phyloP scores from a whole-genome alignment of 2,113 vertebrate species.

The Rallus limicola region DNA sequence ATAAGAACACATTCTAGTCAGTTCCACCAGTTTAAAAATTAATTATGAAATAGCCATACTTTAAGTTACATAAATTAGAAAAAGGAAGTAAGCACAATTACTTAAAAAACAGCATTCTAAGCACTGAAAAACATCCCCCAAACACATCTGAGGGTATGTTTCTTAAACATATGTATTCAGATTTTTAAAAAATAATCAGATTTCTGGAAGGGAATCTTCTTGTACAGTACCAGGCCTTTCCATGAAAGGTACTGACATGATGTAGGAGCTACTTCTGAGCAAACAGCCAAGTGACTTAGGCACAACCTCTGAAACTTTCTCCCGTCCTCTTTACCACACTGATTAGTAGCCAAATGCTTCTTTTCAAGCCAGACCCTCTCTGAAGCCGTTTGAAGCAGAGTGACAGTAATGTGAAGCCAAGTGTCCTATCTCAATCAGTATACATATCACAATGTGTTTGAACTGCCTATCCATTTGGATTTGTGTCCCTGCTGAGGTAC shows the following conservation, averaged over 20 bases:
- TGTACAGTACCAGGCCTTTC: not conserved
- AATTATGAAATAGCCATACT: not conserved
- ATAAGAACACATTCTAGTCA: not conserved
- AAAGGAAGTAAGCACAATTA: not conserved
- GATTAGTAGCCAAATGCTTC: not conserved
- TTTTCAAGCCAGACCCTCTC: not conserved
- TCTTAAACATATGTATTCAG: not conserved
- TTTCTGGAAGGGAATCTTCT: not conserved
- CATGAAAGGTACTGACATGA: not conserved
- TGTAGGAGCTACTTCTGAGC: not conserved
- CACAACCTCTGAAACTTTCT: not conserved
- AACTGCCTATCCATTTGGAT: not conserved
- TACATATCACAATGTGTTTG: fast-evolving
- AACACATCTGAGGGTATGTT: not conserved
- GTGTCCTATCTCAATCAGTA: not conserved
- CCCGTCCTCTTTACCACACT: not conserved
- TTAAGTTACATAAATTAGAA: not conserved
- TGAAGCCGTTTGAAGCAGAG: not conserved
- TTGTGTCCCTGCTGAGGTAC: not conserved
- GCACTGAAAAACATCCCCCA: not conserved
- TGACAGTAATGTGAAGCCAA: not conserved
- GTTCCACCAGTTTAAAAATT: not conserved
- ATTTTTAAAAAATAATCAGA: not conserved
- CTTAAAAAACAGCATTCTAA: not conserved
- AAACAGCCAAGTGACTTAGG: not conserved